Percentiles rank a stretch among this genome's conserved stretches.
These are phyloP conservation scores for Aldabrachelys gigantea DNA, from an alignment of 2,113 vertebrate genomes.

Conservation along the genomic window DNA sequence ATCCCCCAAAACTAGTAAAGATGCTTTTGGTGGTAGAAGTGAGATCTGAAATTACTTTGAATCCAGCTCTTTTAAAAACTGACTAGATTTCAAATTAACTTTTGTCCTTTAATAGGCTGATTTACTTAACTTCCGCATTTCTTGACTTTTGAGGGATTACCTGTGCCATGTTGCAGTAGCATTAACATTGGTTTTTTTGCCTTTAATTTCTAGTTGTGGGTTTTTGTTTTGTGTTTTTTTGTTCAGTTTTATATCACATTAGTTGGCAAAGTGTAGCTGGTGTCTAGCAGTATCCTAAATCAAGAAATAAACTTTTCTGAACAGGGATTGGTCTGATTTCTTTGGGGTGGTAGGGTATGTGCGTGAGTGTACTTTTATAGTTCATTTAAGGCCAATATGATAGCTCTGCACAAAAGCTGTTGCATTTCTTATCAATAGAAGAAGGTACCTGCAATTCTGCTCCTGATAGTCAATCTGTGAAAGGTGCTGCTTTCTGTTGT, in stretches of 20 bases:
- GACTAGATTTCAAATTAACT: background rate
- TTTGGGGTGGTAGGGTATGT: background rate
- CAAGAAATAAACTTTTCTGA: background rate
- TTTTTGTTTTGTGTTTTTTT: background rate
- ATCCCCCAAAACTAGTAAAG: background rate
- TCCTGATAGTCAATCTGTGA: background rate
- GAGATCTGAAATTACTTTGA: background rate
- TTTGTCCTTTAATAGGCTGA: background rate
- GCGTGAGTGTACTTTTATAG: background rate
- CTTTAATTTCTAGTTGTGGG: background rate
- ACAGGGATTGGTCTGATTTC: rapidly evolving
- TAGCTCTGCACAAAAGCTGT: background rate
- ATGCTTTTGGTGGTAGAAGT: background rate
- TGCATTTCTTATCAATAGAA: background rate
- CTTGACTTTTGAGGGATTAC: background rate
- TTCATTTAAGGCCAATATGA: background rate
- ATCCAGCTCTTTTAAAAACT: background rate
- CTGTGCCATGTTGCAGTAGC: rapidly evolving
- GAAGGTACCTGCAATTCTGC: background rate
- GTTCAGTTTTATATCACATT: background rate
- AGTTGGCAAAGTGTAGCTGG: background rate
- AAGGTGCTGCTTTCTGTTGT: background rate
- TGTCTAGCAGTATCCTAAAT: rapidly evolving
- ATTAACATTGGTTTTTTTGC: background rate
- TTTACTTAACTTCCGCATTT: background rate